These are phyloP conservation scores for Palythoa grandiflora DNA, from an alignment of 92 coral and sea anemone genomes.

Conservation along the genomic window DNA sequence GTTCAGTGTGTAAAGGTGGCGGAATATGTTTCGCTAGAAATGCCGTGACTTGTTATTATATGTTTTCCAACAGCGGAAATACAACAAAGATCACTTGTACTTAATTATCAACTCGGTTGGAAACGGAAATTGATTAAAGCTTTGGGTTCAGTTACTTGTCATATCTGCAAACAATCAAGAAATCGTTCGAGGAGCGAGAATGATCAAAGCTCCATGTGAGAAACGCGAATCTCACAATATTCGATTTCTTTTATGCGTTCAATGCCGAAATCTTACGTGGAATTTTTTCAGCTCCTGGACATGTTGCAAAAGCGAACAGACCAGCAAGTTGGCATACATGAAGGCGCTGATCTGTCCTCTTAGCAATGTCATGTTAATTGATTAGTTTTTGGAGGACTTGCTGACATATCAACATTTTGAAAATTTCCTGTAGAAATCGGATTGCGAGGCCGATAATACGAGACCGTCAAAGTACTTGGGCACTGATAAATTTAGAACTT, in stretches of 20 bases:
- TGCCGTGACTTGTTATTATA: constrained; percentile 11
- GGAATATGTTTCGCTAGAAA: background rate
- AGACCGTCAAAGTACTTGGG: background rate
- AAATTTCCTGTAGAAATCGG: constrained; percentile 46
- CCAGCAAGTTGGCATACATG: background rate
- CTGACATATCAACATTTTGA: constrained; percentile 45
- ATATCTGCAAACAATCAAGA: constrained; percentile 12
- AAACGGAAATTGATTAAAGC: constrained; percentile 23
- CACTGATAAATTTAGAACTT: background rate
- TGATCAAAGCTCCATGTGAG: background rate
- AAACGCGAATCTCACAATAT: background rate
- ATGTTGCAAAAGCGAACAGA: background rate
- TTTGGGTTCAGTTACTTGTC: constrained; percentile 32
- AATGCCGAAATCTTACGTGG: background rate
- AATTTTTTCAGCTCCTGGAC: background rate
- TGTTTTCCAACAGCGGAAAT: constrained; percentile 42
- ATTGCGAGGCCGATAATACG: background rate
- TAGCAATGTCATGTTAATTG: constrained; percentile 28
- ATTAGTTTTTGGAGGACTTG: constrained; percentile 20
- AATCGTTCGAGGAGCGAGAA: background rate
- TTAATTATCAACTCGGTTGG: constrained; percentile 41
- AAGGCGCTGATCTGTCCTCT: constrained; percentile 21
- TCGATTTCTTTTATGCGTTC: background rate
- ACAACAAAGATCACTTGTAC: constrained; percentile 27
- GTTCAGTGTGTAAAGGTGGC: background rate